phyloP scores from a whole-genome alignment of 2,888 invertebrate genomes.

The Cheilosia variabilis region DNA sequence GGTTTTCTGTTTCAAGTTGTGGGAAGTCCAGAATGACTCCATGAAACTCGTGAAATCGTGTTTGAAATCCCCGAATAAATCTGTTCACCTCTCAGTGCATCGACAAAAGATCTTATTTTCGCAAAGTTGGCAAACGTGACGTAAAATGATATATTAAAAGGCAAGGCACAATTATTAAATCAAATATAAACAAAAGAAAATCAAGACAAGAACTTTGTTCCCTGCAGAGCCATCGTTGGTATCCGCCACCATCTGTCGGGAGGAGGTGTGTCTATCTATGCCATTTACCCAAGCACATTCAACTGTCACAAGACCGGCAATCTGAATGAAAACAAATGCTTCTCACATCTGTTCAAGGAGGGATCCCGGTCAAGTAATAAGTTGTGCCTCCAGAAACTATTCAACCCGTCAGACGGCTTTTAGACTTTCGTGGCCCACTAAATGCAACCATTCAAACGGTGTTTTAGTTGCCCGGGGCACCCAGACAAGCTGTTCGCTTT shows the following conservation, averaged over 20 bases:
- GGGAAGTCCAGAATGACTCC: too few species aligned
- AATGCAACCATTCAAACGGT: background rate
- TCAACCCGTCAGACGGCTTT: background rate
- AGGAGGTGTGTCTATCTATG: slow-evolving; percentile 45
- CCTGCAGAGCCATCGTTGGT: slow-evolving; percentile 27
- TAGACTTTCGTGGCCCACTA: slow-evolving; percentile 9
- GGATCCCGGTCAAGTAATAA: slow-evolving; percentile 4
- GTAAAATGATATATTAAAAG: slow-evolving; percentile 10
- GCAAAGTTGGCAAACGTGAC: background rate
- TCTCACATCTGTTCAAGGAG: slow-evolving; percentile 15
- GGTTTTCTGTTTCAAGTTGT: too few species aligned
- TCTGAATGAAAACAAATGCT: slow-evolving; percentile 1
- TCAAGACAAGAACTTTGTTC: slow-evolving; percentile 14
- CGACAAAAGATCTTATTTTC: background rate
- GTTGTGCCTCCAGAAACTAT: slow-evolving; percentile 3
- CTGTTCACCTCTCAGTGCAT: too few species aligned
- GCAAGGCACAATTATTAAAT: slow-evolving; percentile 26
- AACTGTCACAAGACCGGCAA: slow-evolving; percentile 8
- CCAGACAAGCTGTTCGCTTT: slow-evolving; percentile 30
- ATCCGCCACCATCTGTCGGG: slow-evolving; percentile 40
- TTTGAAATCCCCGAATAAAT: too few species aligned
- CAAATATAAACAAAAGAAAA: slow-evolving; percentile 20
- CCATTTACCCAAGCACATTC: slow-evolving; percentile 20
- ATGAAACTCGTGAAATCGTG: too few species aligned
- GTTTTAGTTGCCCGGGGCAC: background rate